Evolutionary conservation across 1,140 invertebrate genomes (phyloP).

Genomic region (Nasonia longicornis): DNA sequence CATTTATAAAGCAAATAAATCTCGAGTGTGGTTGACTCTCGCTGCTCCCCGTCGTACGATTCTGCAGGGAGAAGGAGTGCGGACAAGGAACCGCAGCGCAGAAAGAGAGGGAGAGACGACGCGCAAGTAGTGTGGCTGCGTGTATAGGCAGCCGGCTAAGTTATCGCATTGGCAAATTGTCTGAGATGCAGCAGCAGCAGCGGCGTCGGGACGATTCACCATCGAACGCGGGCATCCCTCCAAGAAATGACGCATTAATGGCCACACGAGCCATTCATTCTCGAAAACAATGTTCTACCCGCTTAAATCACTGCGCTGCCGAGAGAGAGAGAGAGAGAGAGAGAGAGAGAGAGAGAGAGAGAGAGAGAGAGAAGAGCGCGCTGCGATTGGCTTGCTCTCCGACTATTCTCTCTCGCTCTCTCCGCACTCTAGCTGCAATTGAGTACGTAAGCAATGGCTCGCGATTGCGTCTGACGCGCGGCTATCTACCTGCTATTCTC

Average conservation of each 20-base stretch:
- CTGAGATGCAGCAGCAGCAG: constrained; percentile 40
- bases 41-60: neutral
- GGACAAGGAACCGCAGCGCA: neutral
- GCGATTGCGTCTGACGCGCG: constrained; percentile 29
- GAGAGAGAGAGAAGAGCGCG: neutral
- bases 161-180: constrained; percentile 53
- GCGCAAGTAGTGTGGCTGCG: neutral
- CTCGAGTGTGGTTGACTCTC: constrained; percentile 37
- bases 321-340: no score
- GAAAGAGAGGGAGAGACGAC: neutral
- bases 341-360: no score
- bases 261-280: constrained; percentile 46
- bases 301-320: constrained; percentile 48
- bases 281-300: constrained; percentile 52
- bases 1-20: constrained; percentile 61
- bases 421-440: neutral
- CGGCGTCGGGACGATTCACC: constrained; percentile 9
- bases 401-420: neutral
- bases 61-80: neutral
- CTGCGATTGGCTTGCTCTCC: constrained; percentile 14
- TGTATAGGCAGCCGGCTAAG: constrained; percentile 35
- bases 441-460: constrained; percentile 31
- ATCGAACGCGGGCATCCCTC: constrained; percentile 48
- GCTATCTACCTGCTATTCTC: constrained; percentile 15
- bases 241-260: constrained; percentile 56